Evolutionary conservation across 1,140 invertebrate species (phyloP).

Genomic region (Zelostemma sp.): DNA sequence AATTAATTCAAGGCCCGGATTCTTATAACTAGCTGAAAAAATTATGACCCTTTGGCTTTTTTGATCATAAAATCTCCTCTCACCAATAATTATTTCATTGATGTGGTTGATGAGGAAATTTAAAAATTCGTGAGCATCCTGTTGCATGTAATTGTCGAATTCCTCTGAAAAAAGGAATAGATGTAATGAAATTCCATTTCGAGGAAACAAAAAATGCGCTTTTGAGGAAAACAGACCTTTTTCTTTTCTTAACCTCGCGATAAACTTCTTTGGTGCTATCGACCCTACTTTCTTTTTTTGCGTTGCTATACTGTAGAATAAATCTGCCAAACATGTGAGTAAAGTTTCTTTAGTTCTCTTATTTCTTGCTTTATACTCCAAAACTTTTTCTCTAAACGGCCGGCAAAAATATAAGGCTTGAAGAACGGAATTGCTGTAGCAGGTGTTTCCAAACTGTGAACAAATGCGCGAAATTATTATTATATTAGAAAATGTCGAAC

Average conservation of each 20-base stretch:
- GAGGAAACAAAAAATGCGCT: neutral
- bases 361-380: slow-evolving; percentile 98
- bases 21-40: neutral
- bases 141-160: slow-evolving; percentile 99
- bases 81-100: slow-evolving; percentile 92
- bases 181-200: slow-evolving; percentile 1
- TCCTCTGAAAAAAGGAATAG: slow-evolving; percentile 85
- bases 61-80: slow-evolving; percentile 65
- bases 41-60: slow-evolving; percentile 14
- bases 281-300: slow-evolving; percentile 99
- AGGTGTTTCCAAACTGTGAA: slow-evolving; percentile 99
- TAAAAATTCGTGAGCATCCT: slow-evolving; percentile 99
- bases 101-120: slow-evolving; percentile 99
- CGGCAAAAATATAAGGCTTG: slow-evolving; percentile 99
- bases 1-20: too few relatives aligned
- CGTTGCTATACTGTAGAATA: slow-evolving; percentile 98
- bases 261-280: slow-evolving; percentile 99
- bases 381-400: slow-evolving; percentile 97
- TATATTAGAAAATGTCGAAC: slow-evolving; percentile 49
- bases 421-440: slow-evolving; percentile 99
- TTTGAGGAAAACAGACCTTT: slow-evolving; percentile 80
- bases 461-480: slow-evolving; percentile 38
- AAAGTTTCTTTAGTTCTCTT: slow-evolving; percentile 98
- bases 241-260: slow-evolving; percentile 97
- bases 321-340: slow-evolving; percentile 96